These are phyloP conservation scores for Argopecten irradians DNA, from an alignment of 1,140 invertebrate species.

Conservation along the genomic window DNA sequence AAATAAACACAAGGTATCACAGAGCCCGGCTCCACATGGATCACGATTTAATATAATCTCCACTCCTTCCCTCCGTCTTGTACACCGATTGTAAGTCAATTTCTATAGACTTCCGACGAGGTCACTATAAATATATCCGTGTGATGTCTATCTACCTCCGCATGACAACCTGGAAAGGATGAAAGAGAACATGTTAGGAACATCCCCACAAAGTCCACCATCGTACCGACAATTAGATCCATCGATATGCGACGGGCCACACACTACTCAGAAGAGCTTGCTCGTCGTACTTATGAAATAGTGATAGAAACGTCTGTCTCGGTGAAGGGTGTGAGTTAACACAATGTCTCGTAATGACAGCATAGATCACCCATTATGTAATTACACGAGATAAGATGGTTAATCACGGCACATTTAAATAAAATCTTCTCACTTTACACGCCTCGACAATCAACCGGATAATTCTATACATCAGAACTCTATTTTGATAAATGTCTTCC, in stretches of 20 bases:
- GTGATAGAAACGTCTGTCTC: not conserved
- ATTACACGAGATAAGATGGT: conserved; percentile 7
- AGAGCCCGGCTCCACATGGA: not conserved
- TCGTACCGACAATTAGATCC: not conserved
- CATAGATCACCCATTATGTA: not conserved
- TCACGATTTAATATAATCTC: not conserved
- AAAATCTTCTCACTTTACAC: not conserved
- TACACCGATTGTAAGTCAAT: not conserved
- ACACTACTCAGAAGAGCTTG: not conserved
- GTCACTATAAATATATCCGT: not conserved
- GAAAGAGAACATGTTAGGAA: conserved; percentile 8
- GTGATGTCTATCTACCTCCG: conserved; percentile 8
- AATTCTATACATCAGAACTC: not conserved
- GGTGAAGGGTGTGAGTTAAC: not conserved
- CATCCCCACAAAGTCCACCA: not conserved
- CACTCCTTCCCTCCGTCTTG: not conserved
- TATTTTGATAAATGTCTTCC: not conserved
- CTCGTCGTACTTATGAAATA: not conserved
- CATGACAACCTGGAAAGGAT: conserved; percentile 14
- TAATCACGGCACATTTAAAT: not conserved
- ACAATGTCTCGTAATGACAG: not conserved
- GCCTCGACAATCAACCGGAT: not conserved
- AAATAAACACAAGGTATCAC: not conserved
- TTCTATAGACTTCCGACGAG: not conserved
- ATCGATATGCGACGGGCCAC: not conserved